These are phyloP conservation scores for Odocoileus hemionus DNA, from an alignment of 2,113 vertebrate genomes.

Conservation along the genomic window DNA sequence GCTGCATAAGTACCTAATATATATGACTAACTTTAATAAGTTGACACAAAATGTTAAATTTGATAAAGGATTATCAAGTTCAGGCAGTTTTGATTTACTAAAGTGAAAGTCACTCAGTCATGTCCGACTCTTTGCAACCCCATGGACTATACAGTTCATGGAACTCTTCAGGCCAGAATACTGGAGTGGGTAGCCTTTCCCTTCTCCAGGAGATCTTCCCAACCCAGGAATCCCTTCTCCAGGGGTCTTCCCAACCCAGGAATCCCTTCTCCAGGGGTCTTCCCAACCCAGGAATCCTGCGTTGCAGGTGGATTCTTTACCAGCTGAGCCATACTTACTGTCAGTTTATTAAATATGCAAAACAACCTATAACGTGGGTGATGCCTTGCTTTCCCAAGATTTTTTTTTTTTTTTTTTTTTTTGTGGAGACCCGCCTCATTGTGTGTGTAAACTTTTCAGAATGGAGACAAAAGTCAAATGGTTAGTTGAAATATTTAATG, in stretches of 20 bases:
- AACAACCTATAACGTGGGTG: background rate
- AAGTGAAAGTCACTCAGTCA: background rate
- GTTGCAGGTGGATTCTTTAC: background rate
- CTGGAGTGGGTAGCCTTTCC: background rate
- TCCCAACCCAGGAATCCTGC: background rate
- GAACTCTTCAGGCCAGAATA: background rate
- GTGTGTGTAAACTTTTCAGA: background rate
- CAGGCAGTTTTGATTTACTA: background rate
- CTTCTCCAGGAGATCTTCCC: background rate
- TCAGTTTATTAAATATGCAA: background rate
- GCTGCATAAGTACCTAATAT: background rate
- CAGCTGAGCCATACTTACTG: background rate
- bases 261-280: background rate
- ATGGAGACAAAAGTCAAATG: background rate
- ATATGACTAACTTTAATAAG: background rate
- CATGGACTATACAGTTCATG: background rate
- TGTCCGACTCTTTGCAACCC: background rate
- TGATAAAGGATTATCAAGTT: background rate
- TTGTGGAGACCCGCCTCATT: background rate
- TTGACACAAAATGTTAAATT: background rate
- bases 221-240: background rate
- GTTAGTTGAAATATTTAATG: background rate
- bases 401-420: background rate
- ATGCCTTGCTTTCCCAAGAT: background rate
- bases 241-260: too few species aligned